A percentile compares a stretch with the other conserved stretches of the same genome.
phyloP scores from a whole-genome alignment of 2,888 invertebrate species.

The Acronicta leporina region DNA sequence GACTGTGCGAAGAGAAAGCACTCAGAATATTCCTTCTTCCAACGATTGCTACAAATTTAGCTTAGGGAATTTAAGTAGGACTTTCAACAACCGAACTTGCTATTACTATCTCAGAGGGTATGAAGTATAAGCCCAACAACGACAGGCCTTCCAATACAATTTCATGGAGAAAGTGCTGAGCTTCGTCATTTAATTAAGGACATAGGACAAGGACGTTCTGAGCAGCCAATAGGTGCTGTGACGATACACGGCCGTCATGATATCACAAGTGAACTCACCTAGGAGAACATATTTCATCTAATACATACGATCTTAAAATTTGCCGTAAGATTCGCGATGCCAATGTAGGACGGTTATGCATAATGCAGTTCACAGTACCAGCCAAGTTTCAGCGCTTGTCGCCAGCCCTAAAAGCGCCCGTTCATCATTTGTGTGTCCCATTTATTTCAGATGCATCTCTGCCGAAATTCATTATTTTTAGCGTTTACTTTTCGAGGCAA shows the following conservation, averaged over 20 bases:
- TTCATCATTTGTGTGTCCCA: conserved; percentile 50
- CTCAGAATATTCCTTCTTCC: no score
- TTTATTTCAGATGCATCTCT: conserved; percentile 55
- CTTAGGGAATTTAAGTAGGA: no score
- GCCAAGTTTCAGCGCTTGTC: conserved; percentile 46
- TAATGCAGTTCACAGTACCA: conserved; percentile 37
- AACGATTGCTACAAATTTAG: no score
- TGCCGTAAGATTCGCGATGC: conserved; percentile 14
- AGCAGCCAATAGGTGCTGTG: no score
- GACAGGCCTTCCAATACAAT: no score
- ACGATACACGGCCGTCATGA: not conserved
- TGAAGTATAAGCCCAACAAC: no score
- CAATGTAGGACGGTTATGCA: conserved; percentile 36
- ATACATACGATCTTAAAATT: conserved; percentile 9
- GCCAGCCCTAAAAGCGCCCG: conserved; percentile 19
- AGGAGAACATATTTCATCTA: not conserved
- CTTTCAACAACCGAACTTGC: no score
- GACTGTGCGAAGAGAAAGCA: no score
- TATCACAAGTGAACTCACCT: not conserved
- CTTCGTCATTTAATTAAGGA: no score
- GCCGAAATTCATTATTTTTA: conserved; percentile 56
- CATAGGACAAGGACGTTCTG: no score
- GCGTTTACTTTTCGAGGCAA: conserved; percentile 39
- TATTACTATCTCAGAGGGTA: no score
- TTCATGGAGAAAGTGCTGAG: no score